Evolutionary conservation across 1,140 invertebrate species (phyloP).

Genomic region (Pemphigus obesinymphae): DNA sequence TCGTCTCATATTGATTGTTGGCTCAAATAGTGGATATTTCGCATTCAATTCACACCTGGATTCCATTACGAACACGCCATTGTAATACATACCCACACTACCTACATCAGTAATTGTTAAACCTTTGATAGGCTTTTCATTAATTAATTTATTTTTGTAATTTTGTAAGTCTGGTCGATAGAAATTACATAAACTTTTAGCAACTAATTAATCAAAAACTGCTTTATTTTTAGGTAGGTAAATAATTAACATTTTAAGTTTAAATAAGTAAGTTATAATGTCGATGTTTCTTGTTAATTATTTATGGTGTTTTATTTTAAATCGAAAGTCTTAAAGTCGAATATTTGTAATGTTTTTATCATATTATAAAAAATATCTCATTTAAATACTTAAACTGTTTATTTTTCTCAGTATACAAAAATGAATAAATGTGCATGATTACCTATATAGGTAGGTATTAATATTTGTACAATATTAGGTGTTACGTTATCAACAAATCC

Average conservation of each 20-base stretch:
- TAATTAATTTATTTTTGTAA: neutral
- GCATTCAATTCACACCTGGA: neutral
- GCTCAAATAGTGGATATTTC: neutral
- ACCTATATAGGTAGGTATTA: no score
- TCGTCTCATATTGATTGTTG: constrained; percentile 1
- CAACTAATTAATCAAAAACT: neutral
- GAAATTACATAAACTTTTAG: neutral
- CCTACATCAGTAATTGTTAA: neutral
- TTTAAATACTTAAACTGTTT: no score
- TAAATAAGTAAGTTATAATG: neutral
- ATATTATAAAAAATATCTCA: no score
- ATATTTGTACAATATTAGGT: no score
- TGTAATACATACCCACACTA: neutral
- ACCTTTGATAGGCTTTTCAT: neutral
- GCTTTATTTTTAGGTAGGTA: neutral
- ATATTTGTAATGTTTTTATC: no score
- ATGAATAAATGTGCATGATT: no score
- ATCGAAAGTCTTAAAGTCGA: no score
- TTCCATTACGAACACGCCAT: neutral
- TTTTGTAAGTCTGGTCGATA: neutral
- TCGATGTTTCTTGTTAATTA: neutral
- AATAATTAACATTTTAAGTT: neutral
- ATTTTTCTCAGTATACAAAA: no score
- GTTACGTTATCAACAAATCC: no score
- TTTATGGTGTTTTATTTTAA: neutral